Base-by-base conservation (phyloP, 2,888 invertebrate species). In the Geotrupes spiniger region DNA sequence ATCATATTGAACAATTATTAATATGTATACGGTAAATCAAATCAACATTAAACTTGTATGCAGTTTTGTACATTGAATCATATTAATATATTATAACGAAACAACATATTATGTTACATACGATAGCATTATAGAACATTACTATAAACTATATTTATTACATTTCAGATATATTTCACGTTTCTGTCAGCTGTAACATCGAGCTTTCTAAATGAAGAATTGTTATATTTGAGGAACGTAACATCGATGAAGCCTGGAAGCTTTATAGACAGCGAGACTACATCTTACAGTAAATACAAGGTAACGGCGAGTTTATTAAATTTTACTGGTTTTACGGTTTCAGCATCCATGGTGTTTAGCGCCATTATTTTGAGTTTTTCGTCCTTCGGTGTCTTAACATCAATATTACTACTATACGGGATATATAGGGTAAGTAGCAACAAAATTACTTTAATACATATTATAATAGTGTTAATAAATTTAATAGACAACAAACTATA, bases 271-370 rank as follows among this genome's bases (percentile, higher is more conserved):
- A 68, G 70, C 26, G 72, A 70, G 36, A 74, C 68, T 36, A 72
- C 76, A 42, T 74, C 74, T 15, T 70, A 70, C 50, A 73, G 77
- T 77, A 69, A 72, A 72, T 67, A 48, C n/a, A n/a, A n/a, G n/a
- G n/a, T 37, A 39, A 6, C 15, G 31, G 38, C 11, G 4, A 11
- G 10, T n/a, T n/a, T 21, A 11, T 11, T 15, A 15, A 26, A 10
- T 14, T 11, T 41, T 15, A 6, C 12, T 28, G 14, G 2, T 31
- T 33, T 45, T 38, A 17, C 55, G 41, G 63, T 81, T 82, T 38
- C 80, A 89, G 89, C 81, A n/a, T 84, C 87, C 17, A 81, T 88
- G 62, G 77, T 80, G 51, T 81, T 89, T 69, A 83, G 85, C 69
- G 78, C 86, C 52, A 77, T 81, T 15, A 75, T 86, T 48, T 74